These are phyloP conservation scores for Lacanobia wlatinum DNA, from an alignment of 2,888 invertebrate species.

Conservation along the genomic window DNA sequence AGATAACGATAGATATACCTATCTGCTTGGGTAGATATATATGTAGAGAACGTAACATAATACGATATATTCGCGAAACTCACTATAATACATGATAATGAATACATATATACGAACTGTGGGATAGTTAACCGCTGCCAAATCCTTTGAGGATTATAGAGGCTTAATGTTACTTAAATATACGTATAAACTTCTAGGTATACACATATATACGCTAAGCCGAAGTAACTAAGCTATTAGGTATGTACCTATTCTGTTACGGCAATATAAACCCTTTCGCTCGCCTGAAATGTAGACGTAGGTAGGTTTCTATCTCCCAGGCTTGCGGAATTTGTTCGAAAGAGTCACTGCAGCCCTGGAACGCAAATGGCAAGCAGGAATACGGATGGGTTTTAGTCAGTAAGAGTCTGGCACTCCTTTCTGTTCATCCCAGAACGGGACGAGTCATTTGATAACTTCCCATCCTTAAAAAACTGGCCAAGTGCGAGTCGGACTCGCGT, in stretches of 20 bases:
- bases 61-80: background rate
- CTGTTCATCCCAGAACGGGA: no score
- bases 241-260: background rate
- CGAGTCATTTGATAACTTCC: no score
- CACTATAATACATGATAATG: background rate
- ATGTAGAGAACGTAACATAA: background rate
- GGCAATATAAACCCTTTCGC: background rate
- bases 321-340: no score
- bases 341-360: no score
- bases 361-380: no score
- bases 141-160: slow-evolving; percentile 51
- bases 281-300: background rate
- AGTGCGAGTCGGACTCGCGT: no score
- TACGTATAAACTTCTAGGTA: background rate
- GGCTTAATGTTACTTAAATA: slow-evolving; percentile 34
- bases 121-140: slow-evolving; percentile 24
- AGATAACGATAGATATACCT: background rate
- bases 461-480: no score
- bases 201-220: slow-evolving; percentile 8
- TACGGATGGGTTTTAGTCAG: no score
- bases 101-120: slow-evolving; percentile 3
- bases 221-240: slow-evolving; percentile 4
- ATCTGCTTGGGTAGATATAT: background rate
- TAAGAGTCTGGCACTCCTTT: no score
- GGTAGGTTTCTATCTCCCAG: background rate